Percentiles rank a stretch among this genome's conserved stretches.
Evolutionary conservation across 2,797 vertebrate species (phyloP).

Genomic region (Tokudaia muenninki): DNA sequence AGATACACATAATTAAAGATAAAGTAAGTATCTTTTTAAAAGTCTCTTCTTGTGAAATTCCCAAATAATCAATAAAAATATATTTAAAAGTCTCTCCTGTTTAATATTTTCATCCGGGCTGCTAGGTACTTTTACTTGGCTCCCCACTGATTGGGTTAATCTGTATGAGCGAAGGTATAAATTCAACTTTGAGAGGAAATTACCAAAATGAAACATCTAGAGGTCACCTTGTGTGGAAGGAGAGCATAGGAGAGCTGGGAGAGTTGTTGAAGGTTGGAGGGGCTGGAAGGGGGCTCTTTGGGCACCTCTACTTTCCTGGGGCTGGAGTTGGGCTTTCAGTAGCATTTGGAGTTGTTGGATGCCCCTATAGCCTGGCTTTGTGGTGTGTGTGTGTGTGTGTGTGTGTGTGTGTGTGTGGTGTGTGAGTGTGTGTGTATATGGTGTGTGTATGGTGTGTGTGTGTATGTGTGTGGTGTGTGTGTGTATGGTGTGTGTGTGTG

Average conservation of each 20-base stretch:
- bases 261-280: not conserved
- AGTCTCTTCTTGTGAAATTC: not conserved
- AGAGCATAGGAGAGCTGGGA: not conserved
- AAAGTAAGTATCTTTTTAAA: not conserved
- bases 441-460: not conserved
- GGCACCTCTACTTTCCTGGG: not conserved
- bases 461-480: too few relatives aligned
- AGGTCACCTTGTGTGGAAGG: not conserved
- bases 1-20: not conserved
- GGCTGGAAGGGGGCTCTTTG: rapidly evolving
- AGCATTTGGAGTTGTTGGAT: not conserved
- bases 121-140: not conserved
- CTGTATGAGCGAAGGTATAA: rapidly evolving
- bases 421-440: not conserved
- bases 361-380: not conserved
- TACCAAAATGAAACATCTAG: not conserved
- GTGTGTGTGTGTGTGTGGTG: not conserved
- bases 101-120: not conserved
- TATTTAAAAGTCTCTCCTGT: not conserved
- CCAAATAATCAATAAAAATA: not conserved
- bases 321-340: not conserved
- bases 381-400: not conserved
- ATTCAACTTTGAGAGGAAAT: not conserved
- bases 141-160: not conserved
- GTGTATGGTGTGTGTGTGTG: not conserved